phyloP scores from a whole-genome alignment of 2,797 vertebrate genomes.

The Acestrorhynchus altus region DNA sequence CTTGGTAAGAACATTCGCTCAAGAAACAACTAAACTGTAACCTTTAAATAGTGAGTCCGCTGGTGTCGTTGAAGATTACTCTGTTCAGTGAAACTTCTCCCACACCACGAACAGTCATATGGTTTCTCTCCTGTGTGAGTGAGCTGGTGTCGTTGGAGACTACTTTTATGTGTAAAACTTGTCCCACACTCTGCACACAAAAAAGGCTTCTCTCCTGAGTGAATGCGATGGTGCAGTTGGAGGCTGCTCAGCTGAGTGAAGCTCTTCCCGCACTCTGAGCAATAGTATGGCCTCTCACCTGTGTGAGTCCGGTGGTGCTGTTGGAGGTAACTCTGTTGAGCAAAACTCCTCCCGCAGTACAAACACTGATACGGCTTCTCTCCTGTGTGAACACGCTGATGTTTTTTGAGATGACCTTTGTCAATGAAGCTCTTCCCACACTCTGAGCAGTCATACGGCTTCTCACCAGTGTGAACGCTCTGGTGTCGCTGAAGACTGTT shows the following conservation, averaged over 20 bases:
- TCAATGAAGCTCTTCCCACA: not conserved
- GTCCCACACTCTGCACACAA: not conserved
- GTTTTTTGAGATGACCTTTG: not conserved
- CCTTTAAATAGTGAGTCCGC: not conserved
- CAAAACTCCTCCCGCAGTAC: not conserved
- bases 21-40: not conserved
- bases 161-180: not conserved
- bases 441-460: not conserved
- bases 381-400: not conserved
- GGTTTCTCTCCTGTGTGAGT: not conserved
- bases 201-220: not conserved
- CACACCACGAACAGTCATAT: not conserved
- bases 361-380: not conserved
- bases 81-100: not conserved
- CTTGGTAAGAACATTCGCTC: not conserved
- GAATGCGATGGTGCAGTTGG: not conserved
- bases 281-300: not conserved
- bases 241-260: slow-evolving; percentile 1
- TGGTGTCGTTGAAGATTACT: not conserved
- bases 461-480: not conserved
- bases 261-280: not conserved
- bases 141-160: not conserved
- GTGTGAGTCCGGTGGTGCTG: not conserved
- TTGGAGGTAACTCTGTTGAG: not conserved
- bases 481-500: not conserved